Percentiles rank a stretch among this genome's conserved stretches.
phyloP scores from a whole-genome alignment of 1,140 invertebrate species.

The Battus philenor region DNA sequence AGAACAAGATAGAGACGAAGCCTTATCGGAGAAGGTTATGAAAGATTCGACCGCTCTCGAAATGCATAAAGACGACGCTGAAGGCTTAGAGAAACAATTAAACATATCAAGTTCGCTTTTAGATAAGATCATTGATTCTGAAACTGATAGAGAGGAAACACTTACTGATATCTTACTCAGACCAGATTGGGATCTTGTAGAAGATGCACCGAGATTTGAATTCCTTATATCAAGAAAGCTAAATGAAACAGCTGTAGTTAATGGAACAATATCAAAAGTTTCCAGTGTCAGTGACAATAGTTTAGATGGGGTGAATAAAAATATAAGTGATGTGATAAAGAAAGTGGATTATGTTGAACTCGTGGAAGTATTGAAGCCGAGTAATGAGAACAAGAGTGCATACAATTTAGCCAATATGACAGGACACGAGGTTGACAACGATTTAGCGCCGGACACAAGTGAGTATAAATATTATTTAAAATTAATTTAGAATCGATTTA shows the following conservation, averaged over 20 bases:
- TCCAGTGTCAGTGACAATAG: slow-evolving; percentile 34
- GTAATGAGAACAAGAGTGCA: slow-evolving; percentile 57
- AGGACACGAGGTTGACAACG: slow-evolving; percentile 66
- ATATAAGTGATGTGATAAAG: slow-evolving; percentile 51
- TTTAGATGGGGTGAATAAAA: slow-evolving; percentile 39
- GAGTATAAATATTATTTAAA: slow-evolving; percentile 55
- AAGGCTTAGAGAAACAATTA: slow-evolving; percentile 51
- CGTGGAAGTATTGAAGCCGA: slow-evolving; percentile 52
- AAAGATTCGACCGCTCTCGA: slow-evolving; percentile 40
- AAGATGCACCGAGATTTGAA: slow-evolving; percentile 49
- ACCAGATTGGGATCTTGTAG: slow-evolving; percentile 45
- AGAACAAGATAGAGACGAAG: slow-evolving; percentile 58
- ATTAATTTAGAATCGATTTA: too few relatives aligned
- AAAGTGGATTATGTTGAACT: slow-evolving; percentile 65
- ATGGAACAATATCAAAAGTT: slow-evolving; percentile 27
- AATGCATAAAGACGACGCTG: slow-evolving; percentile 41
- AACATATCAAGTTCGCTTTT: slow-evolving; percentile 64
- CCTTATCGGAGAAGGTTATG: slow-evolving; percentile 43
- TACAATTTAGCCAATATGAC: slow-evolving; percentile 56
- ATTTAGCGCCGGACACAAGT: slow-evolving; percentile 67
- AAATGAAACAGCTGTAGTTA: slow-evolving; percentile 39
- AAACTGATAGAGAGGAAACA: slow-evolving; percentile 59
- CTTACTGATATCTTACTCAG: slow-evolving; percentile 62
- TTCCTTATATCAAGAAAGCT: slow-evolving; percentile 55
- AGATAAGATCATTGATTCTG: slow-evolving; percentile 63